Percentiles rank a stretch among this genome's conserved stretches.
phyloP scores from a whole-genome alignment of 2,797 vertebrate genomes.

The Pelodytes ibericus region DNA sequence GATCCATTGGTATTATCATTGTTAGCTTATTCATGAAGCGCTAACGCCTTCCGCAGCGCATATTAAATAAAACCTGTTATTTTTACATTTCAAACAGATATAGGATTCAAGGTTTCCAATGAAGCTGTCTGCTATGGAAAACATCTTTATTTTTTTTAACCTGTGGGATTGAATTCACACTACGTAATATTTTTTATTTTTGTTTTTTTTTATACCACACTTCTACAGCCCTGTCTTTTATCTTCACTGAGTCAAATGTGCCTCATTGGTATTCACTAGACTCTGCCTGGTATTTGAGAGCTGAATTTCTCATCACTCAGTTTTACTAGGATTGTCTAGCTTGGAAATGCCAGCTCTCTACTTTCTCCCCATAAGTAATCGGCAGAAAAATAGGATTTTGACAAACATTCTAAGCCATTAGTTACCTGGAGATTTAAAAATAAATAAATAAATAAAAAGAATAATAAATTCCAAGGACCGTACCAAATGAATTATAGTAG shows the following conservation, averaged over 20 bases:
- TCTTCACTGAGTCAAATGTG: conserved; percentile 7
- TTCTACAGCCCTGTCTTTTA: conserved; percentile 43
- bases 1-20: no score
- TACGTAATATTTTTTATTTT: no score
- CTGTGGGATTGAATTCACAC: not conserved
- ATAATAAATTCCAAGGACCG: conserved; percentile 11
- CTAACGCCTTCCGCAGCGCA: no score
- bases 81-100: not conserved
- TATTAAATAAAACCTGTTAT: no score
- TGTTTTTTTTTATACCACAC: conserved; percentile 26
- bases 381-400: conserved; percentile 51
- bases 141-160: not conserved
- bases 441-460: not conserved
- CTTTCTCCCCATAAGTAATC: conserved; percentile 48
- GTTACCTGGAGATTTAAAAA: conserved; percentile 32
- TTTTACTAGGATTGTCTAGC: conserved; percentile 55
- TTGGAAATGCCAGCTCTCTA: conserved; percentile 51
- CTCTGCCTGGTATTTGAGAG: conserved; percentile 46
- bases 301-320: conserved; percentile 53
- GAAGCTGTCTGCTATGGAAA: not conserved
- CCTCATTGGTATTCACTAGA: conserved; percentile 48
- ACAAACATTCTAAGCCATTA: conserved; percentile 49
- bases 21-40: no score
- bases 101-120: not conserved
- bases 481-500: conserved; percentile 29